These are phyloP conservation scores for Phengaris alcon DNA, from an alignment of 2,888 invertebrate species.

Conservation along the genomic window DNA sequence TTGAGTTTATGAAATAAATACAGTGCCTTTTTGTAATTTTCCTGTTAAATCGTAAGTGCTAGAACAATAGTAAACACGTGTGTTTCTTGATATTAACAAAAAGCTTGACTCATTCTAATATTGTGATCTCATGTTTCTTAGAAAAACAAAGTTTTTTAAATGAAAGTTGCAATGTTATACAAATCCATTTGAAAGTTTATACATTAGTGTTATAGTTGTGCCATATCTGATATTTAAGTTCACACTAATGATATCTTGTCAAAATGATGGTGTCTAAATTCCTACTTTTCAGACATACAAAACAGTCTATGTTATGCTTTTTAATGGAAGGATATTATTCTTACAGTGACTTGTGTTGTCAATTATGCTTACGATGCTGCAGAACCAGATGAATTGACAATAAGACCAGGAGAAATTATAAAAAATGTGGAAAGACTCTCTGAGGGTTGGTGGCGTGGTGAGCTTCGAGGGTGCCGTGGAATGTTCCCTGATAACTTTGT, in stretches of 20 bases:
- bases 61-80: constrained; percentile 35
- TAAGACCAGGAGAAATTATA: constrained; percentile 90
- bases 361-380: constrained; percentile 92
- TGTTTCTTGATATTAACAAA: constrained; percentile 43
- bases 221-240: not conserved
- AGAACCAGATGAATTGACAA: constrained; percentile 90
- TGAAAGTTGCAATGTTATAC: not conserved
- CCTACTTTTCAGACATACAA: not conserved
- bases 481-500: constrained; percentile 98
- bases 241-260: not conserved
- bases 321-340: constrained; percentile 33
- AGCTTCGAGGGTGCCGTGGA: constrained; percentile 87
- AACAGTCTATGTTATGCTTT: not conserved
- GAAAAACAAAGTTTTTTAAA: constrained; percentile 30
- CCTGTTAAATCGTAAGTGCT: not conserved
- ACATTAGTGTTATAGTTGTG: not conserved
- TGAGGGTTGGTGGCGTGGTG: constrained; percentile 97
- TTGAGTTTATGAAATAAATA: not conserved
- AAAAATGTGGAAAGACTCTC: constrained; percentile 87
- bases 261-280: not conserved
- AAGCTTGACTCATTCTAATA: constrained; percentile 63
- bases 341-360: constrained; percentile 87
- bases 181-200: not conserved
- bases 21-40: not conserved
- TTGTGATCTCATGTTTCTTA: constrained; percentile 63